Percentiles rank a stretch among this genome's conserved stretches.
Conservation (phyloP, 2,113 vertebrate genomes). For the Hemicordylus capensis region DNA sequence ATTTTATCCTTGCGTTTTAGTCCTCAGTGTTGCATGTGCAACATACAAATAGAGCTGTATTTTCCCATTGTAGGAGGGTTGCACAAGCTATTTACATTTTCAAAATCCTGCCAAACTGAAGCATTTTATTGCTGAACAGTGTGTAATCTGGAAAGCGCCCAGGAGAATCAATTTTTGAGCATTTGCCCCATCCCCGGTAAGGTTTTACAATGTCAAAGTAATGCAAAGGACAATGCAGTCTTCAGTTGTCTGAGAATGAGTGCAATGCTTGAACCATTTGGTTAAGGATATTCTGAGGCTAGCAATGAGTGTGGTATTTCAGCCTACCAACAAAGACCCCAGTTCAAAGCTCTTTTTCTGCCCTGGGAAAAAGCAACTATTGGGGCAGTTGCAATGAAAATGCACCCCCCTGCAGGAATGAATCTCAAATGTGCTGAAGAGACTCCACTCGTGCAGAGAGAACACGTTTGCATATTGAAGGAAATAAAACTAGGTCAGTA, state of each 20-base stretch:
- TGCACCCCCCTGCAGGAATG: not conserved
- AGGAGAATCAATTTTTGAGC: not conserved
- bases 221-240: not conserved
- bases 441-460: not conserved
- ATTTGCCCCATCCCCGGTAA: not conserved
- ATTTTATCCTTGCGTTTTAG: too few species aligned
- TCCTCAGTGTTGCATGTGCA: too few species aligned
- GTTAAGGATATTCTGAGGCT: not conserved
- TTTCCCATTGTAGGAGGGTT: too few species aligned
- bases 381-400: not conserved
- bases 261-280: not conserved
- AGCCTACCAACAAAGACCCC: not conserved
- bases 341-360: not conserved
- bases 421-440: not conserved
- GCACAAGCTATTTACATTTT: too few species aligned
- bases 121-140: too few species aligned
- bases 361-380: not conserved
- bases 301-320: not conserved
- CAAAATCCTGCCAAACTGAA: too few species aligned
- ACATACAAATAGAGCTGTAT: too few species aligned
- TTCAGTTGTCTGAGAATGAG: not conserved
- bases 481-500: slow-evolving; percentile 53
- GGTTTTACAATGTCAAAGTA: not conserved
- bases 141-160: too few species aligned
- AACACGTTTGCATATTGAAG: not conserved